A percentile compares a stretch with the other conserved stretches of the same genome.
Conservation (phyloP, 1,140 invertebrate genomes). For the Mya arenaria region DNA sequence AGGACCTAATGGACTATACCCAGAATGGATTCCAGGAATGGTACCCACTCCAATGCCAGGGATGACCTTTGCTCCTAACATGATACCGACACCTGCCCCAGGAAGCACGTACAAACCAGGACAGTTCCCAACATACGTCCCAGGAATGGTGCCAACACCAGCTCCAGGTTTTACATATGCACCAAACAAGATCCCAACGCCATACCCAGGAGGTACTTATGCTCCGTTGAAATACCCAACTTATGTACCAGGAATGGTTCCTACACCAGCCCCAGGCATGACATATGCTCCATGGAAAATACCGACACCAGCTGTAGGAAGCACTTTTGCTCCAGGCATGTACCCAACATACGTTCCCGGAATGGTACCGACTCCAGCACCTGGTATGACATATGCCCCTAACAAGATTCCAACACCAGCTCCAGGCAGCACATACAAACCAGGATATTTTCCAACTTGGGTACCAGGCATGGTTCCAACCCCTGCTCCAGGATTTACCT, state of each 20-base stretch:
- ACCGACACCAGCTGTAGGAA: slow-evolving; percentile 45
- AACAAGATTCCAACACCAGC: slow-evolving; percentile 53
- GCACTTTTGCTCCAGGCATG: slow-evolving; percentile 40
- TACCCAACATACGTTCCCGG: slow-evolving; percentile 51
- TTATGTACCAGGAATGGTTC: slow-evolving; percentile 39
- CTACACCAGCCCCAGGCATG: slow-evolving; percentile 33
- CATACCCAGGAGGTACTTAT: slow-evolving; percentile 46
- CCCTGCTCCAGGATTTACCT: slow-evolving; percentile 52
- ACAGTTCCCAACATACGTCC: slow-evolving; percentile 36
- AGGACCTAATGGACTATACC: slow-evolving; percentile 21
- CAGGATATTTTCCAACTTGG: slow-evolving; percentile 54
- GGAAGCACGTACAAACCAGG: slow-evolving; percentile 58
- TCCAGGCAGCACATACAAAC: slow-evolving; percentile 59
- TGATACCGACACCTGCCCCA: slow-evolving; percentile 50
- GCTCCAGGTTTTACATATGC: slow-evolving; percentile 54
- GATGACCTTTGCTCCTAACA: slow-evolving; percentile 18
- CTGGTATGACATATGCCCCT: slow-evolving; percentile 62
- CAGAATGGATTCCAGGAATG: slow-evolving; percentile 46
- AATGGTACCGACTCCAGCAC: slow-evolving; percentile 55
- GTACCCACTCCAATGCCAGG: slow-evolving; percentile 58
- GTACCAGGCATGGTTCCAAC: slow-evolving; percentile 50
- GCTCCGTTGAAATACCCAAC: slow-evolving; percentile 35
- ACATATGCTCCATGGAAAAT: slow-evolving; percentile 44
- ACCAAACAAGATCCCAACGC: slow-evolving; percentile 48
- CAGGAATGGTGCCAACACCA: slow-evolving; percentile 44